These are phyloP conservation scores for Pomacea maculata DNA, from an alignment of 1,140 invertebrate genomes.

Conservation along the genomic window DNA sequence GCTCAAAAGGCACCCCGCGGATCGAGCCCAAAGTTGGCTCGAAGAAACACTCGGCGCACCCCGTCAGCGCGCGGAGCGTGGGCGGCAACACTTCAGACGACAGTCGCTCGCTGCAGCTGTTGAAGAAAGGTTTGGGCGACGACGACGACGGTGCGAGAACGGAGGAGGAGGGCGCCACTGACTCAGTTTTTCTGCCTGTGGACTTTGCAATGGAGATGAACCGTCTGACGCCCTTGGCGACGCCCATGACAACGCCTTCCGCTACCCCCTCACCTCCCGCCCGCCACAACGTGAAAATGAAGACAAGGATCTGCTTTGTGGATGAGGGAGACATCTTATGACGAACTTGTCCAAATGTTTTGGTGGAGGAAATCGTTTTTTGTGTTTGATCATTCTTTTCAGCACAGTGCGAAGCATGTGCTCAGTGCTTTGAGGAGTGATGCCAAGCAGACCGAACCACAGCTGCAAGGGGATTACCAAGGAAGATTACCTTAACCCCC, in stretches of 20 bases:
- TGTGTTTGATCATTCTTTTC: too few species aligned
- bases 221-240: conserved; percentile 5
- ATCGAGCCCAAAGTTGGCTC: conserved; percentile 23
- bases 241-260: conserved; percentile 8
- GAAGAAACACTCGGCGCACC: conserved; percentile 26
- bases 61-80: too few species aligned
- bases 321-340: conserved; percentile 18
- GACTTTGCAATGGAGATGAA: conserved; percentile 22
- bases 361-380: too few species aligned
- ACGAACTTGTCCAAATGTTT: background rate
- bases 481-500: too few species aligned
- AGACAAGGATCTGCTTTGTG: conserved; percentile 9
- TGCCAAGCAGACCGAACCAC: too few species aligned
- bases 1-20: conserved; percentile 30
- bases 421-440: too few species aligned
- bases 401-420: too few species aligned
- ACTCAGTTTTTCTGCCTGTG: conserved; percentile 9
- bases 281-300: background rate
- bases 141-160: background rate
- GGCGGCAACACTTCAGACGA: too few species aligned
- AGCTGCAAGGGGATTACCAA: too few species aligned
- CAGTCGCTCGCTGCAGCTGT: too few species aligned
- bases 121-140: too few species aligned
- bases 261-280: conserved; percentile 3
- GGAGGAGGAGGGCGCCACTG: background rate